Base-by-base conservation (phyloP, 2,888 invertebrate genomes). In the Ephialtes manifestator region DNA sequence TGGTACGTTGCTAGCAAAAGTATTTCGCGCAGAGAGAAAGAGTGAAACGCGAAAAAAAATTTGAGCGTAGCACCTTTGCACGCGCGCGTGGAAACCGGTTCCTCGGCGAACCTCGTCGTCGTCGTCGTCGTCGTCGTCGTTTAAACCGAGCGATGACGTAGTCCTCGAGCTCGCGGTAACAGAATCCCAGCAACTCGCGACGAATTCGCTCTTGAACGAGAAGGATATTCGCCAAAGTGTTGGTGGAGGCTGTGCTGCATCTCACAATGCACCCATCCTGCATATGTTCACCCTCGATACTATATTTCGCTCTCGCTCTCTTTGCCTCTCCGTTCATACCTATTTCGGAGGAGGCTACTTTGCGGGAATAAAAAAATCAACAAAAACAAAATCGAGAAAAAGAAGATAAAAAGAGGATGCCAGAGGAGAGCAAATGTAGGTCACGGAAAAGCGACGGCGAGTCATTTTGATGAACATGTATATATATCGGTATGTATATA, bases 131-230 rank as follows among this genome's bases (percentile, higher is more conserved):
- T 77, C 63, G 83, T 84, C 75, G 74, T 24, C 86, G 83, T 87
- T 88, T 89, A 92, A 91, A 92, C 89, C 87, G 86, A 88, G 90
- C 90, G 92, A 91, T 92, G 92, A 92, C 92, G 92, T 89, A 88
- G 88, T 39, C 80, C 87, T 4, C 20, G 39, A 65, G 65, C 83
- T 51, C 76, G 72, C 78, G 85, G 70, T 65, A 80, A 85, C 85
- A 72, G 84, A 83, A 72, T 43, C 60, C 72, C 74, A 43, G 63
- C 51, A 53, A 28, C 67, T 46, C 24, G 46, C 51, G 65, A 67
- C 70, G 53, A 81, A 78, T 58, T 78, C 58, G 43, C 58, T 75
- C 81, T 75, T 58, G 53, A 68, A 58, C 28, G 58, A 46, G 67
- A 77, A 39, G 48, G 43, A 63, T 46, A 83, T 74, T 75, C 70